phyloP scores from a whole-genome alignment of 1,140 invertebrate genomes.

The Leptopilina clavipes region DNA sequence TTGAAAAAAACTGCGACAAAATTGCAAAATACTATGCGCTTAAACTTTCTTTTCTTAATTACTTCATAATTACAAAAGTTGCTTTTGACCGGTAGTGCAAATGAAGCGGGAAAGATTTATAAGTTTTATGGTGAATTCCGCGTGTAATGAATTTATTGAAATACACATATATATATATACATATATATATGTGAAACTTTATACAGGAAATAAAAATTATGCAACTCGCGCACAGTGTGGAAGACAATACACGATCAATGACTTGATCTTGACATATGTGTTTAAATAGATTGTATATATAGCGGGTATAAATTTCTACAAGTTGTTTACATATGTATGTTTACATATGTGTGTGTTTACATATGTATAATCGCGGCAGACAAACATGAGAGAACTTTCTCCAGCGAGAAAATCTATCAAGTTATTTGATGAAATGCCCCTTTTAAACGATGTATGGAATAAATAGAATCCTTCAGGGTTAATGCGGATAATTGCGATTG shows the following conservation, averaged over 20 bases:
- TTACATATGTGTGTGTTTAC: slow-evolving; percentile 1
- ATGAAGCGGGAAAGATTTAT: background rate
- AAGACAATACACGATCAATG: slow-evolving; percentile 1
- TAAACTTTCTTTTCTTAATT: slow-evolving; percentile 13
- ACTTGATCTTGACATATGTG: background rate
- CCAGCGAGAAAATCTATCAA: background rate
- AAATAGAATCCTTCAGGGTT: slow-evolving; percentile 1
- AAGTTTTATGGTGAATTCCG: background rate
- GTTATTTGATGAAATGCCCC: background rate
- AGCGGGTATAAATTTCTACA: background rate
- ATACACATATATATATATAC: no score
- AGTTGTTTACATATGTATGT: background rate
- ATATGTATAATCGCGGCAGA: background rate
- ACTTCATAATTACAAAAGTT: background rate
- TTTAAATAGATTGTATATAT: background rate
- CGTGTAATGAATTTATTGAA: background rate
- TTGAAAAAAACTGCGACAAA: background rate
- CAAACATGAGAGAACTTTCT: background rate
- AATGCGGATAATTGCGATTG: slow-evolving; percentile 2
- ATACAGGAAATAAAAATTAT: background rate
- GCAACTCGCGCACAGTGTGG: background rate
- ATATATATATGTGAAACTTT: no score
- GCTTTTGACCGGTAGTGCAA: slow-evolving; percentile 7
- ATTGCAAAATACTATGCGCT: slow-evolving; percentile 8
- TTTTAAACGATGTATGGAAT: background rate